Percentiles rank a stretch among this genome's conserved stretches.
Conservation (phyloP, 2,113 vertebrate genomes). For the Anarrhichthys ocellatus region DNA sequence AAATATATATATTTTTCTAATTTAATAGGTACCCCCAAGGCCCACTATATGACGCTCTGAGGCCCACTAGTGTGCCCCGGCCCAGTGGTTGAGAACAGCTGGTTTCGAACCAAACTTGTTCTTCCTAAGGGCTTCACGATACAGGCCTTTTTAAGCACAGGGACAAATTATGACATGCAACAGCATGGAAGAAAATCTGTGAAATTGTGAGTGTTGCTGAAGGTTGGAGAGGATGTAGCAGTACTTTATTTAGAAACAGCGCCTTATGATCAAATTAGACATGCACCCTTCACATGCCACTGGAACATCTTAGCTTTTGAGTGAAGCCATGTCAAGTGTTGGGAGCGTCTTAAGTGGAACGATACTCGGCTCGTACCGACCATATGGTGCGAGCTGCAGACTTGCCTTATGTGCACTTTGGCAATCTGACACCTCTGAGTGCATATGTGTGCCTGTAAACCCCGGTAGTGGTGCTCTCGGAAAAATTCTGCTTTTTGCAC, state of each 20-base stretch:
- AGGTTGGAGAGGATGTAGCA: conserved; percentile 9
- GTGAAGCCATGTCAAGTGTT: conserved; percentile 25
- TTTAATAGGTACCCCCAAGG: too few relatives aligned
- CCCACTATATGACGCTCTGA: too few relatives aligned
- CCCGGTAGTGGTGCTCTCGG: not conserved
- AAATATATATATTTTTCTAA: not conserved
- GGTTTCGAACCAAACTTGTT: not conserved
- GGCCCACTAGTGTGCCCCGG: too few relatives aligned
- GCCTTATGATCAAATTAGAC: conserved; percentile 3
- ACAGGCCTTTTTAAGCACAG: not conserved
- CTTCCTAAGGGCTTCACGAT: not conserved
- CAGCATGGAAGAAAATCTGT: not conserved
- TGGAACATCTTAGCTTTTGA: conserved; percentile 12
- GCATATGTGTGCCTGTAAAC: conserved; percentile 34
- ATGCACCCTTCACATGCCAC: not conserved
- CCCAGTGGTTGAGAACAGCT: not conserved
- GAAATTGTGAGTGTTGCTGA: conserved; percentile 26
- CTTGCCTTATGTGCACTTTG: conserved; percentile 39
- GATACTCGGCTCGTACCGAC: conserved; percentile 12
- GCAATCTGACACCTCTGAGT: conserved; percentile 44
- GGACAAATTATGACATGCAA: conserved; percentile 24
- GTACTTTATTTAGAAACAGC: conserved; percentile 33
- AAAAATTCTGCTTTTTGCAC: conserved; percentile 55
- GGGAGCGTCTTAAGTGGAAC: not conserved
- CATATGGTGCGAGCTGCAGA: conserved; percentile 31